phyloP scores from a whole-genome alignment of 1,140 invertebrate genomes.

The Drosophila suzukii region DNA sequence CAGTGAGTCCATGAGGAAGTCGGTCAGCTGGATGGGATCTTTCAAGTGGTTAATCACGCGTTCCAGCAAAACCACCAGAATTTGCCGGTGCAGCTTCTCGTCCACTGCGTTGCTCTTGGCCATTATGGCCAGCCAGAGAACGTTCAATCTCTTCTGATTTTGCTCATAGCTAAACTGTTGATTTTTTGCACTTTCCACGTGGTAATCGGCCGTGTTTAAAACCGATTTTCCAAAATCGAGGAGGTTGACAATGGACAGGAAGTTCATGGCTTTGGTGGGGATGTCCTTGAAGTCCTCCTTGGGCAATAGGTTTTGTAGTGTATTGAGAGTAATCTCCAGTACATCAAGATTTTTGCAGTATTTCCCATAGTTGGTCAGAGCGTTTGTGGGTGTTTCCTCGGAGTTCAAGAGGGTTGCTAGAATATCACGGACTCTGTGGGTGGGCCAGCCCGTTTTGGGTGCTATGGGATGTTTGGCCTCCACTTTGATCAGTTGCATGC shows the following conservation, averaged over 20 bases:
- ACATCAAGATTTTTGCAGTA: constrained; percentile 88
- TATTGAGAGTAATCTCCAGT: constrained; percentile 86
- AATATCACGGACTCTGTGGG: constrained; percentile 85
- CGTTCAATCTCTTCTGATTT: constrained; percentile 86
- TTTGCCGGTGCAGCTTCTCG: constrained; percentile 90
- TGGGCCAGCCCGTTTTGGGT: constrained; percentile 80
- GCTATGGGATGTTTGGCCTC: constrained; percentile 89
- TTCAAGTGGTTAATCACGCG: constrained; percentile 92
- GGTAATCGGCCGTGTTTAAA: constrained; percentile 39
- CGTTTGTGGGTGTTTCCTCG: constrained; percentile 64
- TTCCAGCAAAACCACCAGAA: constrained; percentile 93
- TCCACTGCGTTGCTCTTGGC: constrained; percentile 87
- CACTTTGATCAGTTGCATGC: constrained; percentile 87
- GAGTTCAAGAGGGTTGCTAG: constrained; percentile 86
- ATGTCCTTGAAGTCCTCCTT: constrained; percentile 26
- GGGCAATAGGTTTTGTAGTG: constrained; percentile 85
- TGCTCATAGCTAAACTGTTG: constrained; percentile 76
- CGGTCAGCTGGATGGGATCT: constrained; percentile 93
- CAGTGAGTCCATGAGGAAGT: constrained; percentile 96
- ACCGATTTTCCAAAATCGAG: constrained; percentile 59
- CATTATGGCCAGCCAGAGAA: constrained; percentile 90
- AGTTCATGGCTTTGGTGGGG: constrained; percentile 86
- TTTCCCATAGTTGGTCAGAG: constrained; percentile 87
- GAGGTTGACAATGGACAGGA: constrained; percentile 88
- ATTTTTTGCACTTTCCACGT: constrained; percentile 15